Base-by-base conservation (phyloP, 1,140 invertebrate species). In the Caenorhabditis latens region DNA sequence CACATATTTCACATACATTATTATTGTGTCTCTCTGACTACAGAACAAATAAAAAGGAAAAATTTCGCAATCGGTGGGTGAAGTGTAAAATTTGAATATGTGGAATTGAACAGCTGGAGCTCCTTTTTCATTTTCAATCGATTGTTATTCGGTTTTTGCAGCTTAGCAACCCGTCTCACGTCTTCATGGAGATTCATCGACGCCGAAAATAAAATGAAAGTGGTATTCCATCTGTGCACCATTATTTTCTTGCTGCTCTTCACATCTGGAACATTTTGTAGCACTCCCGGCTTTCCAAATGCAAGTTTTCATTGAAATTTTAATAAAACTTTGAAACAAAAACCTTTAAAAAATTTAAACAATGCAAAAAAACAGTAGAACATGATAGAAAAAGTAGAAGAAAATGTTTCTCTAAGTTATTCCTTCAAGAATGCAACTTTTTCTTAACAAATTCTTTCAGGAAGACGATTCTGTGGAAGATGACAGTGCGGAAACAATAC, bases 401-500 rank as follows among this genome's bases (percentile, higher is more conserved):
- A 32, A 32, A 32, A 32, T 32, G 32, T 32, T 32, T 32, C 32
- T 32, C 32, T 32, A 32, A 32, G 32, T 32, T 32, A 32, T 32
- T 32, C 32, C 32, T 32, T 32, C 32, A 32, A 32, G 32, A 32
- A 32, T 32, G 32, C 32, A 32, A 32, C 32, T 32, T 32, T 32
- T 32, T 32, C 32, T 32, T 0, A 32, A 32, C 0, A 32, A 32
- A 32, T 32, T 14, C 4, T 50, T 83, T 55, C 40, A 83, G 79
- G 55, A 55, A 16, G 46, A 58, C 5, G 48, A 83, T 55, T 21
- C 48, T 9, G 19, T 83, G 4, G 79, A n/a, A 40, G 48, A 53
- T 4, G 79, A 84, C 55, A 21, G 7, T 32, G n/a, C 21, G 3
- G 43, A 19, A 11, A 84, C 61, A 1, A 48, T 98, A 84, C 94